Base-by-base conservation (phyloP, 2,888 invertebrate genomes). In the Nowickia ferox region DNA sequence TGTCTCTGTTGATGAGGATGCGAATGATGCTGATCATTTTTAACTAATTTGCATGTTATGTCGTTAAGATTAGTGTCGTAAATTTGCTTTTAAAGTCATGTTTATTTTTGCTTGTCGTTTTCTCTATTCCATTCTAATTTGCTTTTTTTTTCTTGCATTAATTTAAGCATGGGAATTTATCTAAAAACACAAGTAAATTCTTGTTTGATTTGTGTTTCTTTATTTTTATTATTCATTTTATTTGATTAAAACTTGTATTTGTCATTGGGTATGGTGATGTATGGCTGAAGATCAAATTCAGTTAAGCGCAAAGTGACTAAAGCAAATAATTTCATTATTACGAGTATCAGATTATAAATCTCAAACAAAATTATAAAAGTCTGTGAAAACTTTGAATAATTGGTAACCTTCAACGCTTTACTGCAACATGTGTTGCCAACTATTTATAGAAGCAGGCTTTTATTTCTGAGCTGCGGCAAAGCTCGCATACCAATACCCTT, bases 21-120 rank as follows among this genome's bases (percentile, higher is more conserved):
- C 38, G 53, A 57, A 57, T 63, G 53, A 69, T 53, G 53, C 22
- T 69, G 38, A 69, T 65, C 53, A 57, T 65, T 78, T 79, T 57
- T 53, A 76, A 48, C 75, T 79, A 86, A 86, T 86, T 86, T 86
- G 79, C 86, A 86, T 85, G 79, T 85, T 82, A 82, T 86, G 79
- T 82, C 78, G 69, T 59, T 79, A 75, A 75, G 85, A 85, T 82
- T 85, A 82, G 75, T 85, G 85, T 79, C 82, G 82, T 83, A 86
- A 86, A 83, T 79, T 83, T 79, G 82, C 61, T 86, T 75, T 83
- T 76, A 82, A 76, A 82, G 75, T 71, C 82, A 82, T 86, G 86
- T 79, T 83, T 66, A 48, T 59, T 55, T 75, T 82, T 69, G 55
- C 44, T 75, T 85, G 72, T 63, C 40, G 46, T 38, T 82, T 75